A percentile compares a stretch with the other conserved stretches of the same genome.
Evolutionary conservation across 2,888 invertebrate genomes (phyloP).

Genomic region (Masnerella sp.): DNA sequence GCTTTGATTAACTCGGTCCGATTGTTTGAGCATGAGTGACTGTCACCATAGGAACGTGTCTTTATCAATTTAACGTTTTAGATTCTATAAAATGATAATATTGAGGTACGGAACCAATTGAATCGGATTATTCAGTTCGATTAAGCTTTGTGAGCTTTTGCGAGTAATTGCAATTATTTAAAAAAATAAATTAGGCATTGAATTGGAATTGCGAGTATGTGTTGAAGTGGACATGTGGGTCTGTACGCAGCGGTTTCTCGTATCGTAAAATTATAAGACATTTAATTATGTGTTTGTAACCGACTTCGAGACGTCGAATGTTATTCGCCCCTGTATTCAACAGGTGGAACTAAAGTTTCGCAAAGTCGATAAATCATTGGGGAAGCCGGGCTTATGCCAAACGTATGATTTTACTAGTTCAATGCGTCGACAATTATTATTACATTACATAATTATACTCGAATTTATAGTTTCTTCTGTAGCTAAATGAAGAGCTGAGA

Average conservation of each 20-base stretch:
- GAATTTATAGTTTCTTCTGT: too few species aligned
- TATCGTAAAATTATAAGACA: conserved; percentile 23
- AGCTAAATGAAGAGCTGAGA: too few species aligned
- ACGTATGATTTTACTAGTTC: conserved; percentile 38
- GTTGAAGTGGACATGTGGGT: too few species aligned
- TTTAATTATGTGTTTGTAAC: conserved; percentile 28
- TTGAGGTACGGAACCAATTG: too few species aligned
- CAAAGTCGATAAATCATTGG: conserved; percentile 59
- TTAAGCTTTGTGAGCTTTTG: too few species aligned
- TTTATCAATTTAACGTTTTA: neutral
- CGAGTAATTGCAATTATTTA: too few species aligned
- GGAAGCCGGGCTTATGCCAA: conserved; percentile 47
- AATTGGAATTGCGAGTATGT: too few species aligned
- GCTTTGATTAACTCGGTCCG: conserved; percentile 5
- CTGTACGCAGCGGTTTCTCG: too few species aligned
- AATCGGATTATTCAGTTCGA: too few species aligned
- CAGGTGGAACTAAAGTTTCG: conserved; percentile 66
- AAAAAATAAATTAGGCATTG: too few species aligned
- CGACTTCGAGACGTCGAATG: conserved; percentile 43
- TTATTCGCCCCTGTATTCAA: conserved; percentile 61
- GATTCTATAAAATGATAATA: neutral
- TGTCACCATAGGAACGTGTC: neutral
- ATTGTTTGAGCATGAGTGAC: neutral
- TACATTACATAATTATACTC: too few species aligned
- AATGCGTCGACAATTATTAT: conserved; percentile 23